Base-by-base conservation (phyloP, 1,140 invertebrate genomes). In the Bombus sibiricus region DNA sequence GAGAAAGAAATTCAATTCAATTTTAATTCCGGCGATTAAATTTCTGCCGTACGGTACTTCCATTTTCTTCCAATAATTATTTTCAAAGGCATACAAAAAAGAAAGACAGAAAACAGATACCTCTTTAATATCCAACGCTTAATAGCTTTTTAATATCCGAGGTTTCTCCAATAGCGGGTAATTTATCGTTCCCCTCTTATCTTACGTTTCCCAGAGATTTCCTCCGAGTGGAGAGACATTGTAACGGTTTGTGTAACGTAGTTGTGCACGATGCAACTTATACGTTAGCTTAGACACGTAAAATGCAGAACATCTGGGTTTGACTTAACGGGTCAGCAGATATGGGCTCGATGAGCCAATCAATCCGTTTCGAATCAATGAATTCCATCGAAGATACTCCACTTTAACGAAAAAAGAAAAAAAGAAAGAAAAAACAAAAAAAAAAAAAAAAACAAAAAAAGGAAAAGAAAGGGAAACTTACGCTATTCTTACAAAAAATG, bases 261-360 rank as follows among this genome's bases (percentile, higher is more conserved):
- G 25, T 73, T 34, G 69, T 69, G 43, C 47, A 83, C 68, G 73
- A 85, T 39, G 68, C 34, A 37, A n/a, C 73, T 72, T 75, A 74
- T 88, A 88, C 68, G 83, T 57, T 86, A 53, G 62, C 66, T 89
- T 69, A 71, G 57, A 32, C 6, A 59, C 80, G 88, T 88, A 89
- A 89, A 89, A 77, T 88, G 83, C 87, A 86, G 78, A 59, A 18
- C 15, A 78, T 79, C 77, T 74, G 83, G 66, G 72, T 80, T 89
- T 88, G 83, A 79, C 79, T 89, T 86, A 86, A 86, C 84, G 87
- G 88, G 84, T 89, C 88, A 83, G 76, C 68, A 86, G 79, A 89
- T 89, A 89, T 59, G 75, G 64, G 75, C 59, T 89, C 74, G 83
- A 78, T 74, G 32, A 66, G 74, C 87, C 88, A 83, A 88, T 88